Evolutionary conservation across 2,888 invertebrate genomes (phyloP).

Genomic region (Cataglyphis livida): DNA sequence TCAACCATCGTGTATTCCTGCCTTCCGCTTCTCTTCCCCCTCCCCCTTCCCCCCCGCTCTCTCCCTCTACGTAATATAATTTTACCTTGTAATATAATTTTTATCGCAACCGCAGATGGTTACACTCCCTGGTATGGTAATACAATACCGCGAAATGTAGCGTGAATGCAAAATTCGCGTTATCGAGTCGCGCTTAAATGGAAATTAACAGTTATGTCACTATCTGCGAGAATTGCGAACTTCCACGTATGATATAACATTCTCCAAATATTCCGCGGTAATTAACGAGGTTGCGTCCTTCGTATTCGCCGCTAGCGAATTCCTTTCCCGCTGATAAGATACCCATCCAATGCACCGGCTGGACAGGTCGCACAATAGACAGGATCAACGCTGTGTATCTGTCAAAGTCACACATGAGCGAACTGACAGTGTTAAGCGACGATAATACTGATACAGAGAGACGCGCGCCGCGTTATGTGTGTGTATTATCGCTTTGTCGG

Average conservation of each 20-base stretch:
- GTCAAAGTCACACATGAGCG: conserved; percentile 17
- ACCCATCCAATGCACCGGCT: conserved; percentile 5
- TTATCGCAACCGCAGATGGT: conserved; percentile 5
- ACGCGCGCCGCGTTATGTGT: neutral
- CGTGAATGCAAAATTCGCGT: neutral
- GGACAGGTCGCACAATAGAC: conserved; percentile 25
- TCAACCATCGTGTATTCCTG: neutral
- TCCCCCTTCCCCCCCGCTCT: neutral
- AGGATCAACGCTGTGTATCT: conserved; percentile 3
- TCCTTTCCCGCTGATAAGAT: conserved; percentile 33
- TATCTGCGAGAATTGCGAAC: neutral
- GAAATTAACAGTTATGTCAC: conserved; percentile 27
- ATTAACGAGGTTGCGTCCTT: conserved; percentile 19
- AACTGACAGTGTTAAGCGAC: neutral
- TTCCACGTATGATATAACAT: neutral
- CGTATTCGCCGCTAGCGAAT: neutral
- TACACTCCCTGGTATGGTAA: neutral
- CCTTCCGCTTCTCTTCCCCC: neutral
- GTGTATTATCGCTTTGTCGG: neutral
- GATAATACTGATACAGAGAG: neutral
- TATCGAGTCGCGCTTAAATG: conserved; percentile 5
- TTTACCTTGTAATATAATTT: conserved; percentile 4
- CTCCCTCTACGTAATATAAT: neutral
- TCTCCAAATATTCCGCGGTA: conserved; percentile 19
- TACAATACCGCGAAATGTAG: neutral